A percentile compares a stretch with the other conserved stretches of the same genome.
These are phyloP conservation scores for Lagopus leucura DNA, from an alignment of 2,113 vertebrate genomes.

Conservation along the genomic window DNA sequence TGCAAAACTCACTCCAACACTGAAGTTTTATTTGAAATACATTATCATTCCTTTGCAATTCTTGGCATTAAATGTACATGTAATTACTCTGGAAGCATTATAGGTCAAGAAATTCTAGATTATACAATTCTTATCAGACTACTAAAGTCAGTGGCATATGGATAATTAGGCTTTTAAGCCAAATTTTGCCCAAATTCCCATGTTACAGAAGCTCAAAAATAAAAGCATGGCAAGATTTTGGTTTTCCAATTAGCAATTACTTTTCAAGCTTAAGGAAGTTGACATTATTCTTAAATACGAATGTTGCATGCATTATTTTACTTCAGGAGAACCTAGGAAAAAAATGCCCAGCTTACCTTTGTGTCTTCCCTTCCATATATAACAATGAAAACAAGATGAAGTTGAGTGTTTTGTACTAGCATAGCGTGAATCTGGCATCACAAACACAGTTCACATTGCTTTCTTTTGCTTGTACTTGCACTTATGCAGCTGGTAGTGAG, in stretches of 20 bases:
- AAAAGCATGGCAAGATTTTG: not conserved
- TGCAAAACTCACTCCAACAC: not conserved
- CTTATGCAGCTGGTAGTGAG: not conserved
- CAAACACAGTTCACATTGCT: not conserved
- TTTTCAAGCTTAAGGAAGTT: not conserved
- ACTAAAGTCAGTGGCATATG: not conserved
- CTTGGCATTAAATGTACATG: not conserved
- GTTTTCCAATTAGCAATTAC: not conserved
- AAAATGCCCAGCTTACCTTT: not conserved
- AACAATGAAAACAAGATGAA: not conserved
- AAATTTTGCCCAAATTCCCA: not conserved
- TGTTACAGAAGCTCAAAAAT: not conserved
- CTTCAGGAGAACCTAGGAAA: not conserved
- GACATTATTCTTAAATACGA: not conserved
- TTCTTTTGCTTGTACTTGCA: not conserved
- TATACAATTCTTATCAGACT: not conserved
- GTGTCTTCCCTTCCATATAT: not conserved
- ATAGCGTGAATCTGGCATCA: not conserved
- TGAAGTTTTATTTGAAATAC: not conserved
- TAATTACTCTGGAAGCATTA: not conserved
- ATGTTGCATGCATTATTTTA: not conserved
- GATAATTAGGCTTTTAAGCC: not conserved
- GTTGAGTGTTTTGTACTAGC: not conserved
- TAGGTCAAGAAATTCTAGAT: not conserved
- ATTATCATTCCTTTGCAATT: not conserved